Evolutionary conservation across 2,113 vertebrate genomes (phyloP).

Genomic region (Lethenteron camtschaticum): DNA sequence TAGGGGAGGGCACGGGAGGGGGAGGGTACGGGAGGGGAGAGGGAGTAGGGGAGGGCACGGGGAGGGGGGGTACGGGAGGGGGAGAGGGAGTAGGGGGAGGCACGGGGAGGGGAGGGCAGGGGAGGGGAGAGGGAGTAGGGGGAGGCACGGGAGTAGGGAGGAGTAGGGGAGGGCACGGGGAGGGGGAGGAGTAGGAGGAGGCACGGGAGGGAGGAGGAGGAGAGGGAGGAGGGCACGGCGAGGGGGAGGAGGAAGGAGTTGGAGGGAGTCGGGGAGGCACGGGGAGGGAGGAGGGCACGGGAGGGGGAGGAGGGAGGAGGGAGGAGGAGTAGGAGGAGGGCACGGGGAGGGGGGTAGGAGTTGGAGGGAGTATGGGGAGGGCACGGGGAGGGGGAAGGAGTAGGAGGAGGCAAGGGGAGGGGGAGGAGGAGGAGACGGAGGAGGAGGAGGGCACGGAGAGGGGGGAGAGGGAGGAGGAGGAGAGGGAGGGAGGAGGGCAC

Average conservation of each 20-base stretch:
- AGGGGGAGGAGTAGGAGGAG: neutral
- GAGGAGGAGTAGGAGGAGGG: too few species aligned
- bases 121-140: neutral
- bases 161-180: too few species aligned
- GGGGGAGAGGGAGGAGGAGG: too few species aligned
- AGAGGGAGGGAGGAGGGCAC: too few species aligned
- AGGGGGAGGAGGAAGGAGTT: neutral
- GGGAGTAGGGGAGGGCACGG: neutral
- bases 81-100: too few species aligned
- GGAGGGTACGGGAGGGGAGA: neutral
- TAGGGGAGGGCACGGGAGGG: neutral
- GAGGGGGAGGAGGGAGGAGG: neutral
- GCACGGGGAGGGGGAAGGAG: neutral
- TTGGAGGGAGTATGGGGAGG: too few species aligned
- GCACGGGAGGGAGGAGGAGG: neutral
- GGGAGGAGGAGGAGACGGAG: constrained; percentile 10
- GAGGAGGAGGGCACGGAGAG: neutral
- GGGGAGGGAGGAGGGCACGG: neutral
- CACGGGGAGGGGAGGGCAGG: too few species aligned
- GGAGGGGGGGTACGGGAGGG: neutral
- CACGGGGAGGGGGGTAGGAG: too few species aligned
- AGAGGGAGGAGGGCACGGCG: neutral
- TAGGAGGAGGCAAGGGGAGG: neutral
- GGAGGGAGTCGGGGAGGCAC: neutral
- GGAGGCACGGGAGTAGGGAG: too few species aligned